phyloP scores from a whole-genome alignment of 2,888 invertebrate species.

The Drosophila maculinotata region DNA sequence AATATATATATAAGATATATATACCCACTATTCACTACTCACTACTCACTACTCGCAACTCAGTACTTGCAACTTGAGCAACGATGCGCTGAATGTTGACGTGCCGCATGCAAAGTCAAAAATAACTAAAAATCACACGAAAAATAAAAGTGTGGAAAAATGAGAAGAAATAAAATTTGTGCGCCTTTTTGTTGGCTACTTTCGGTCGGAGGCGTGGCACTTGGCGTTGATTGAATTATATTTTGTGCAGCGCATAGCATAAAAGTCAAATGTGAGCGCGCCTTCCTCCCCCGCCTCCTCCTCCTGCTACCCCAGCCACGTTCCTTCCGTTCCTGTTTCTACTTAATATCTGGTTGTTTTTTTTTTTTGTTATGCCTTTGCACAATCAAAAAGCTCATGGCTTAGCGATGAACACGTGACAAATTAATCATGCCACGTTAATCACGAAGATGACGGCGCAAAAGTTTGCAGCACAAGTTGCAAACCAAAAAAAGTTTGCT shows the following conservation, averaged over 20 bases:
- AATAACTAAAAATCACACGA: conserved; percentile 58
- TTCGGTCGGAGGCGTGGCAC: conserved; percentile 63
- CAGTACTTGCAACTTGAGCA: conserved; percentile 57
- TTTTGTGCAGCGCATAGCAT: conserved; percentile 75
- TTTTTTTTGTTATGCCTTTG: conserved; percentile 38
- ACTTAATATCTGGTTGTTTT: too few relatives aligned
- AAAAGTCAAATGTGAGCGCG: conserved; percentile 67
- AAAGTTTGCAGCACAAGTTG: conserved; percentile 18
- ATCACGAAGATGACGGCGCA: conserved; percentile 43
- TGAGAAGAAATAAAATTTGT: conserved; percentile 16
- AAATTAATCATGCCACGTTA: conserved; percentile 61
- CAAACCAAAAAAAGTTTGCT: conserved; percentile 10
- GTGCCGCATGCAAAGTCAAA: conserved; percentile 77
- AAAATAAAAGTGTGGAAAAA: conserved; percentile 18
- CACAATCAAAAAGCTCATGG: conserved; percentile 53
- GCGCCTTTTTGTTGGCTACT: conserved; percentile 35
- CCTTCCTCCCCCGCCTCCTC: neutral
- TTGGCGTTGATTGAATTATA: conserved; percentile 79
- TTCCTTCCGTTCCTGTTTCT: conserved; percentile 1
- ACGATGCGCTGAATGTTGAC: conserved; percentile 71
- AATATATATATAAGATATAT: conserved; percentile 21
- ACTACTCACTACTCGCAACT: conserved; percentile 23
- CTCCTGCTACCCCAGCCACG: neutral
- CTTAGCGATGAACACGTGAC: conserved; percentile 62
- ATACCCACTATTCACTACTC: conserved; percentile 9